Base-by-base conservation (phyloP, 2,113 vertebrate species). In the Tretioscincus oriximinensis region DNA sequence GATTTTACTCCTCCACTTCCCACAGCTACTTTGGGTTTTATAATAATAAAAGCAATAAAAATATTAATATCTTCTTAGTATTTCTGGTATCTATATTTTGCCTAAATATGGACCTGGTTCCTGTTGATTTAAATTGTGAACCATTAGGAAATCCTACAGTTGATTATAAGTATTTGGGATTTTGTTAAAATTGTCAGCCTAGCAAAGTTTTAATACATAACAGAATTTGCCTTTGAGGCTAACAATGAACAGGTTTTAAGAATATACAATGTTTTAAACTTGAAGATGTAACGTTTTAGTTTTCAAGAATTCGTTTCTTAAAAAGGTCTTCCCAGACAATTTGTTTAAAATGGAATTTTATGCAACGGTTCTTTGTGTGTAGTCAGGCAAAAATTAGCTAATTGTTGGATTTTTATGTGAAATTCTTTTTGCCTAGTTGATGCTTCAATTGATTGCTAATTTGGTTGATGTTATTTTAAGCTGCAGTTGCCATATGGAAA, bases 141-240 rank as follows among this genome's bases (percentile, higher is more conserved):
- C 76, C 82, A 75, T 83, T 73, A 89, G 80, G 77, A n/a, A 51
- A 76, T 64, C 80, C 83, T 12, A 2, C 51, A 78, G 71, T n/a
- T 77, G 79, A 66, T 65, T 76, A 85, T 74, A 47, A 68, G 76
- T 80, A 79, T 73, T 84, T 80, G 35, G 58, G 79, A 77, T 35
- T 85, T 83, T 70, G 78, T 67, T 72, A 81, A 87, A 88, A 74
- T 26, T 22, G 18, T 72, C 80, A 85, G 9, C 54, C 24, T 16
- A 28, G 49, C 26, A 60, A 51, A 76, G 4, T 76, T 63, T 76
- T 26, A 58, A 51, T 81, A 8, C 5, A 31, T 49, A 54, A 66
- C n/a, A 24, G 29, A 84, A 61, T 14, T 80, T 84, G 88, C 84
- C 90, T 90, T 85, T 83, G 85, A 85, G 58, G 66, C 77, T 68